Evolutionary conservation across 2,113 vertebrate genomes (phyloP).

Genomic region (Atractosteus spatula): DNA sequence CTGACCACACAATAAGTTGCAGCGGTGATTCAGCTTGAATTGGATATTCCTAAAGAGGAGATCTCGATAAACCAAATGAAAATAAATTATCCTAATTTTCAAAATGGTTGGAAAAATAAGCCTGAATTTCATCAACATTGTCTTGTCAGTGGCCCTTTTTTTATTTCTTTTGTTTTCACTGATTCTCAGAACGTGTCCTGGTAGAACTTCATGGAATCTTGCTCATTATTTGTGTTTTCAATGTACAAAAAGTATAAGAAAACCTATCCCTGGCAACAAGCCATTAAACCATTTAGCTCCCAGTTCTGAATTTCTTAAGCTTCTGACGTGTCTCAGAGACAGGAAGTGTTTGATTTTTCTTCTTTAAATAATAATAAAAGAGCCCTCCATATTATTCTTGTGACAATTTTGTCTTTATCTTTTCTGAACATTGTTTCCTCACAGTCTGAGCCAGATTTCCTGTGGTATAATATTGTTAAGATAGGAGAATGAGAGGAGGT

Average conservation of each 20-base stretch:
- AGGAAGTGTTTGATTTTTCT: constrained; percentile 52
- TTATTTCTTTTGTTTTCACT: too few species aligned
- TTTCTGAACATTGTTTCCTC: constrained; percentile 78
- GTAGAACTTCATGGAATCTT: constrained; percentile 8
- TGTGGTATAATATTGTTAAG: constrained; percentile 43
- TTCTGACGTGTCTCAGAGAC: constrained; percentile 37
- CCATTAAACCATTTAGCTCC: background rate
- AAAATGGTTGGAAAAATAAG: too few species aligned
- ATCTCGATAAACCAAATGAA: too few species aligned
- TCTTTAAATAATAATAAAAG: constrained; percentile 68
- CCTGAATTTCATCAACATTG: too few species aligned
- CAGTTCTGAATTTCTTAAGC: background rate
- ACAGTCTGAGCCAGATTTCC: constrained; percentile 62
- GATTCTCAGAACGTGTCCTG: background rate
- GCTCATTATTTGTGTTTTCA: constrained; percentile 17
- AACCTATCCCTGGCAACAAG: constrained; percentile 18
- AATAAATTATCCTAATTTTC: too few species aligned
- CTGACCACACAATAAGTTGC: too few species aligned
- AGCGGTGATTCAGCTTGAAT: too few species aligned
- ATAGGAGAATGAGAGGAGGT: constrained; percentile 11
- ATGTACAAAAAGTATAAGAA: constrained; percentile 17
- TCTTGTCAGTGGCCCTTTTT: too few species aligned
- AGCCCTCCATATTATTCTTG: constrained; percentile 71
- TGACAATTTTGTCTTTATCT: constrained; percentile 79
- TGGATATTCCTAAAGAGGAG: too few species aligned